Percentiles rank a stretch among this genome's conserved stretches.
Conservation (phyloP, 1,140 invertebrate genomes). For the Formica exsecta region DNA sequence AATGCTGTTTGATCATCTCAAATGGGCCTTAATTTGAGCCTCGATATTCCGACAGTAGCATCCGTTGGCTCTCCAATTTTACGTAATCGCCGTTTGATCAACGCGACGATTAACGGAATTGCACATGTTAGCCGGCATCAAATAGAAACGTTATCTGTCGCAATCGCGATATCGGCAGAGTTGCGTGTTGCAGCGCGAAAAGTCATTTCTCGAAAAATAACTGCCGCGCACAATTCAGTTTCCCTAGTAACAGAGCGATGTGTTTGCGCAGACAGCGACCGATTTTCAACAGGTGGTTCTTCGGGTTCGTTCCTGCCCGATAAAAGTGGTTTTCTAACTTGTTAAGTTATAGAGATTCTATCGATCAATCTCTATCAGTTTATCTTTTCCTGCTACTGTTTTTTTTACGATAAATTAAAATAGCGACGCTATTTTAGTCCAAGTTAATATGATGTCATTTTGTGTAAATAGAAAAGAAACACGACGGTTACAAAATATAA, state of each 20-base stretch:
- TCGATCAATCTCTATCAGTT: constrained; percentile 1
- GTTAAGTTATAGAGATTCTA: not conserved
- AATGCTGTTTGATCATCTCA: constrained; percentile 4
- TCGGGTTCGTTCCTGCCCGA: constrained; percentile 7
- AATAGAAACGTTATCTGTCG: too few species aligned
- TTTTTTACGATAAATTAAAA: not conserved
- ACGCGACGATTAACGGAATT: constrained; percentile 28
- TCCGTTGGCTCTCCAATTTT: constrained; percentile 10
- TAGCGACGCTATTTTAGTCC: not conserved
- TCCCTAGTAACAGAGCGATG: constrained; percentile 9
- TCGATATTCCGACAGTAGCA: constrained; percentile 2
- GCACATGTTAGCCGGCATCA: not conserved
- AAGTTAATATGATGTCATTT: not conserved
- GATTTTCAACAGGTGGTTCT: constrained; percentile 73
- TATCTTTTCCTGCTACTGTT: not conserved
- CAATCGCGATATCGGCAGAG: not conserved
- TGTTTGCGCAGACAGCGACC: constrained; percentile 27
- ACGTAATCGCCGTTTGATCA: constrained; percentile 38
- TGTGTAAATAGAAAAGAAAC: not conserved
- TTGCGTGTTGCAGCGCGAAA: constrained; percentile 18
- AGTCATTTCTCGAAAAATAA: constrained; percentile 42
- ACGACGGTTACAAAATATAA: not conserved
- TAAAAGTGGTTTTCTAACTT: not conserved
- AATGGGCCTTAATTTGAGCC: not conserved
- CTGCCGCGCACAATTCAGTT: not conserved